phyloP scores from a whole-genome alignment of 2,888 invertebrate species.

The Aethes cnicana region DNA sequence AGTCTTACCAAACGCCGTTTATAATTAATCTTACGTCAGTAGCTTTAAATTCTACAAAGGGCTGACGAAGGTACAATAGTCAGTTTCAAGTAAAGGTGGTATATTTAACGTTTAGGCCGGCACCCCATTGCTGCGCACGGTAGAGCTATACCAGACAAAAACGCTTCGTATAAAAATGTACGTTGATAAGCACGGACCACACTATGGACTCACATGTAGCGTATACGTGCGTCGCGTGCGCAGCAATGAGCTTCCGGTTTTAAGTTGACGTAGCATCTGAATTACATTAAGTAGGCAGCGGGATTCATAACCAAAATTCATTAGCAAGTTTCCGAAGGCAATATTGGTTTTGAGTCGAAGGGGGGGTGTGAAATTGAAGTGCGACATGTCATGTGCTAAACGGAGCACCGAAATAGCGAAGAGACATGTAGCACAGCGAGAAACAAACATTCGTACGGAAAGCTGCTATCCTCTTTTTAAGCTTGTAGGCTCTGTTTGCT shows the following conservation, averaged over 20 bases:
- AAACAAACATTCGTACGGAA: not conserved
- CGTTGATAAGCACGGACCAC: no score
- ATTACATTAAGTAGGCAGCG: slow-evolving; percentile 31
- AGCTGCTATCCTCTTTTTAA: slow-evolving; percentile 1
- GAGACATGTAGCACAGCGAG: slow-evolving; percentile 4
- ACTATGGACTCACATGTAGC: no score
- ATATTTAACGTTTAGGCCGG: no score
- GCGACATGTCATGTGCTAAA: slow-evolving; percentile 28
- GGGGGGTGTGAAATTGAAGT: slow-evolving; percentile 33
- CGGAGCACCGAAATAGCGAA: slow-evolving; percentile 10
- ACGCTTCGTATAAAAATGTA: no score
- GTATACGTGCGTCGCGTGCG: no score
- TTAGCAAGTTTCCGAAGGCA: slow-evolving; percentile 49
- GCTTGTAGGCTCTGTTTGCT: slow-evolving; percentile 1
- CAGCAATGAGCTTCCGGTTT: no score
- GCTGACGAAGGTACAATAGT: not conserved
- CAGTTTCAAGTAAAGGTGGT: no score
- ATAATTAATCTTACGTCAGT: no score
- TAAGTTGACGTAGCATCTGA: slow-evolving; percentile 3
- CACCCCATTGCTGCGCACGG: no score
- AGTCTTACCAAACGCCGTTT: no score
- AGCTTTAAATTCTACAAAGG: not conserved
- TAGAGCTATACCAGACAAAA: no score
- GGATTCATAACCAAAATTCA: slow-evolving; percentile 48
- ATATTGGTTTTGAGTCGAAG: slow-evolving; percentile 50